These are phyloP conservation scores for Tenodera sinensis DNA, from an alignment of 2,888 invertebrate genomes.

Conservation along the genomic window DNA sequence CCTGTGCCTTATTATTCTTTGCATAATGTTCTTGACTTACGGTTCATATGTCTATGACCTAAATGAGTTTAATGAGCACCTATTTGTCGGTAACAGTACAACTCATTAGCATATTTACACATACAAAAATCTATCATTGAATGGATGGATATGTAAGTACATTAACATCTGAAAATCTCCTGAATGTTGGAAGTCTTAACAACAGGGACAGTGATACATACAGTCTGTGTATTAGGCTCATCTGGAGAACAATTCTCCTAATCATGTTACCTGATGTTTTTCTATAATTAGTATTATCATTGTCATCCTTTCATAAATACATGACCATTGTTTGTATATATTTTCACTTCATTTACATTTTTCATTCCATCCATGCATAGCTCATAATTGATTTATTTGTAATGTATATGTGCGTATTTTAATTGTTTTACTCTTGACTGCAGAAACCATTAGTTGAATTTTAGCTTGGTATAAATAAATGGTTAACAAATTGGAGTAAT, in stretches of 20 bases:
- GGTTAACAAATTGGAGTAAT: too few relatives aligned
- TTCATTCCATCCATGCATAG: neutral
- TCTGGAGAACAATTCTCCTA: neutral
- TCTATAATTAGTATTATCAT: neutral
- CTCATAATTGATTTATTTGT: neutral
- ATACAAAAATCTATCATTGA: neutral
- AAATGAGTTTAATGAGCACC: conserved; percentile 44
- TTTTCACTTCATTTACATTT: neutral
- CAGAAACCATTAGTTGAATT: neutral
- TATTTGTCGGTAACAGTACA: neutral
- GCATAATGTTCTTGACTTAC: conserved; percentile 71
- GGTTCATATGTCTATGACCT: conserved; percentile 65
- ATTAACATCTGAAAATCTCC: neutral
- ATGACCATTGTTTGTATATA: neutral
- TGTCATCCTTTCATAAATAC: neutral
- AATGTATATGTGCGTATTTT: neutral
- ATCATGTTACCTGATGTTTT: neutral
- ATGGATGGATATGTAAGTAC: neutral
- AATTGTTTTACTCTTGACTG: neutral
- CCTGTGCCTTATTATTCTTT: conserved; percentile 68
- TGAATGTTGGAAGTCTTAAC: neutral
- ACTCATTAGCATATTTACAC: neutral
- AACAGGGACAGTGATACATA: neutral
- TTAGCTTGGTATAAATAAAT: too few relatives aligned
- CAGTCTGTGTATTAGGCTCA: neutral